These are phyloP conservation scores for Melanotaenia trifasciata DNA, from an alignment of 2,797 vertebrate genomes.

Conservation along the genomic window DNA sequence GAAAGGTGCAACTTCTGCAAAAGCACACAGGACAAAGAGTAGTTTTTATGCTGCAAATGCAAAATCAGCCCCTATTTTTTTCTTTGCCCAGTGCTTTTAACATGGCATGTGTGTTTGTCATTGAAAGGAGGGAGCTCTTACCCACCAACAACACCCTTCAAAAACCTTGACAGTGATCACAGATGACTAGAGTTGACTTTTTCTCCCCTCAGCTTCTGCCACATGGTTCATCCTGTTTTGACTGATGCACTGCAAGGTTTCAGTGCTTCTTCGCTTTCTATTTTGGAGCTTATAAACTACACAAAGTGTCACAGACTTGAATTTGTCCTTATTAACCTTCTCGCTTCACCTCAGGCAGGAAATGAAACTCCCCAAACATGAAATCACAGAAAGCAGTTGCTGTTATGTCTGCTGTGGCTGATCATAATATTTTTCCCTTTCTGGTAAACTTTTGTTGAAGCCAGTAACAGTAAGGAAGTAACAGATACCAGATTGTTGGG, in stretches of 20 bases:
- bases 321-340: slow-evolving; percentile 11
- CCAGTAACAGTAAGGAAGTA: slow-evolving; percentile 14
- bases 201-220: slow-evolving; percentile 3
- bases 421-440: slow-evolving; percentile 11
- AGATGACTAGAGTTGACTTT: slow-evolving; percentile 41
- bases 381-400: not conserved
- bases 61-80: slow-evolving; percentile 10
- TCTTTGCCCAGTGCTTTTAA: slow-evolving; percentile 43
- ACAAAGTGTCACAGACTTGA: slow-evolving; percentile 15
- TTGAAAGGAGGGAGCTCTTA: not conserved
- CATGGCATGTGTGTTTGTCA: slow-evolving; percentile 14
- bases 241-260: slow-evolving; percentile 28
- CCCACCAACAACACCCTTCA: slow-evolving; percentile 27
- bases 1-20: not conserved
- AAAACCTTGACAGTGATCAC: slow-evolving; percentile 54
- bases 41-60: slow-evolving; percentile 33
- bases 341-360: slow-evolving; percentile 23
- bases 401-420: slow-evolving; percentile 15
- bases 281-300: not conserved
- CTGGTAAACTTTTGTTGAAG: slow-evolving; percentile 10
- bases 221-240: slow-evolving; percentile 28
- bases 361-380: slow-evolving; percentile 29
- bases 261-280: slow-evolving; percentile 18
- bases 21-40: not conserved
- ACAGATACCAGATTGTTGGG: slow-evolving; percentile 7